Evolutionary conservation across 2,888 invertebrate species (phyloP).

Genomic region (Drosophila barbarae): DNA sequence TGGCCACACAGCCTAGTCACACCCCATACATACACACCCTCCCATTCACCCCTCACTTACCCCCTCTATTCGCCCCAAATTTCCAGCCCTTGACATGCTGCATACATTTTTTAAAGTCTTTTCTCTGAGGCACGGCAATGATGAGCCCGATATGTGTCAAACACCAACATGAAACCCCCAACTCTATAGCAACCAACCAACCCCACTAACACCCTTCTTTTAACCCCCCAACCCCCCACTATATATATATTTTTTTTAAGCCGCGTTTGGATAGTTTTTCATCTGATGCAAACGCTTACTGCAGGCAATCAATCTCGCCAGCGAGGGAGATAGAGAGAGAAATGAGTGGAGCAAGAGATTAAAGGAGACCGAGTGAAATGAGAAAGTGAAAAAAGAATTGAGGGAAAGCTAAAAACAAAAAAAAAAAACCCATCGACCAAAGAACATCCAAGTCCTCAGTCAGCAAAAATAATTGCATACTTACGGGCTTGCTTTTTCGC

Average conservation of each 20-base stretch:
- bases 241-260: neutral
- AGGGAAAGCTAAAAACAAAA: neutral
- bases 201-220: neutral
- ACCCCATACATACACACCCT: neutral
- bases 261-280: conserved; percentile 39
- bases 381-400: conserved; percentile 1
- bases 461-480: conserved; percentile 13
- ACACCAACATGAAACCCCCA: conserved; percentile 33
- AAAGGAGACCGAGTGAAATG: conserved; percentile 15
- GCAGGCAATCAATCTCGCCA: conserved; percentile 49
- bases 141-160: conserved; percentile 56
- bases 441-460: conserved; percentile 3
- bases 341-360: conserved; percentile 1
- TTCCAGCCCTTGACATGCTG: conserved; percentile 36
- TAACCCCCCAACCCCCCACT: neutral
- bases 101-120: conserved; percentile 62
- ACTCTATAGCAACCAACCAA: neutral
- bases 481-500: neutral
- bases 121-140: conserved; percentile 36
- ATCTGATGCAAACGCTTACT: conserved; percentile 38
- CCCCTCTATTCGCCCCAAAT: neutral
- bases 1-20: neutral
- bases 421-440: neutral
- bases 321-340: conserved; percentile 3
- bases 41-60: neutral